Percentiles rank a stretch among this genome's conserved stretches.
Conservation (phyloP, 30 jellyfish, hydroid and myxozoan species). For the Aurelia aurita region DNA sequence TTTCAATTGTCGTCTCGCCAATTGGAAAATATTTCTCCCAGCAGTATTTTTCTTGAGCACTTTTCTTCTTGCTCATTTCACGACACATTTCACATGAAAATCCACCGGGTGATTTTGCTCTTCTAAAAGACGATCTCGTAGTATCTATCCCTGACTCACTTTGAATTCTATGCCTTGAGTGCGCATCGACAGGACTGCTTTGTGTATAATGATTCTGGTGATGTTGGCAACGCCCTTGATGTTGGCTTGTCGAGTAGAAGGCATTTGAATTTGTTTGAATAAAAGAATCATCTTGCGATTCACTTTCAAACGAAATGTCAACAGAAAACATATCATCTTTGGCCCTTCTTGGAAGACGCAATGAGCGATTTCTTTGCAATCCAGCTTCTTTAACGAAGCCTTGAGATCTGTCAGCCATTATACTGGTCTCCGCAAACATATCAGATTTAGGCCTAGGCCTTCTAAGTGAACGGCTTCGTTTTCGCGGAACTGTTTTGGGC, state of each 20-base stretch:
- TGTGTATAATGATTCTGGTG: slow-evolving; percentile 43
- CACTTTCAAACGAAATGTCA: slow-evolving; percentile 45
- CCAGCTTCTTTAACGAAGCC: not conserved
- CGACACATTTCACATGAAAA: slow-evolving; percentile 94
- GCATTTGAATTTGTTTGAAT: slow-evolving; percentile 15
- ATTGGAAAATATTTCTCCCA: slow-evolving; percentile 94
- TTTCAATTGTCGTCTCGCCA: slow-evolving; percentile 75
- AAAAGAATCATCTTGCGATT: slow-evolving; percentile 44
- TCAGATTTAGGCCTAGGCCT: slow-evolving; percentile 76
- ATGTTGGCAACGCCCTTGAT: slow-evolving; percentile 2
- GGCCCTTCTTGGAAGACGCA: slow-evolving; percentile 43
- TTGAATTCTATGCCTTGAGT: slow-evolving; percentile 18
- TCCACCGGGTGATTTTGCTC: slow-evolving; percentile 76
- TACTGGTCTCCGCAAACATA: not conserved
- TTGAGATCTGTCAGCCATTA: not conserved
- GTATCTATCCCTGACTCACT: slow-evolving; percentile 52
- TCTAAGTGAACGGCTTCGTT: slow-evolving; percentile 56
- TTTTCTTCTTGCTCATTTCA: slow-evolving; percentile 70
- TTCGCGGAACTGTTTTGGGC: slow-evolving; percentile 24
- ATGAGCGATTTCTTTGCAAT: slow-evolving; percentile 35
- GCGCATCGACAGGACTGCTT: slow-evolving; percentile 7
- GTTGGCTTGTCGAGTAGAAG: not conserved
- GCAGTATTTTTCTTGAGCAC: slow-evolving; percentile 82
- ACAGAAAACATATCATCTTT: slow-evolving; percentile 69
- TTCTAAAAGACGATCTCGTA: slow-evolving; percentile 39